Base-by-base conservation (phyloP, 1,140 invertebrate species). In the Cyphomyrmex costatus region DNA sequence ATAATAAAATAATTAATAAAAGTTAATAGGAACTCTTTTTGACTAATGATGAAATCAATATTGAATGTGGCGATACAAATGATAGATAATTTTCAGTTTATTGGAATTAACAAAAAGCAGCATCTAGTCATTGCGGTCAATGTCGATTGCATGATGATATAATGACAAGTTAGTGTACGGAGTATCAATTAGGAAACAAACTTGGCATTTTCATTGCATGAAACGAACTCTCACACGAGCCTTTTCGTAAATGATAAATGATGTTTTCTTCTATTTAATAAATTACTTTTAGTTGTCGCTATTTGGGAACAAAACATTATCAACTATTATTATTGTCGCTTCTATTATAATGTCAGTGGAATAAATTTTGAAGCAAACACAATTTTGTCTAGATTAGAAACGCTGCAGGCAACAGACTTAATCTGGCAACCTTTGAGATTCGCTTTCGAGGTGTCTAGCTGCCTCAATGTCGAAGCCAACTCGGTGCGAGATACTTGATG, bases 391-490 rank as follows among this genome's bases (percentile, higher is more conserved):
- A n/a, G 7, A 46, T 19, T 19, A 19, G 33, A 19, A 49, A 73
- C n/a, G 27, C 49, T 82, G 1, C 24, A 30, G n/a, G 12, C n/a
- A 77, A 58, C 42, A 51, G 46, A 83, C 58, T 63, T 65, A 7
- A 24, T 63, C 42, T 85, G 82, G 66, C 78, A 86, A 90, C 89
- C 89, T 88, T 91, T 91, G 86, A 92, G 83, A 92, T 92, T 92
- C 91, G 87, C 92, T 92, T 92, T 92, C 92, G 86, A 89, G 46
- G 70, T 77, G 76, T 82, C 33, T 82, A 71, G 58, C 82, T 46
- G 49, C 68, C 36, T 90, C 92, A 92, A 91, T 92, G 91, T 90
- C 92, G 90, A 86, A 71, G 83, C 85, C 63, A 89, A 77, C 63
- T 87, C 33, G 73, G 24, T 49, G 73, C 87, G 85, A 66, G 46